Percentiles rank a stretch among this genome's conserved stretches.
phyloP scores from a whole-genome alignment of 2,113 vertebrate species.

The Aepyceros melampus region DNA sequence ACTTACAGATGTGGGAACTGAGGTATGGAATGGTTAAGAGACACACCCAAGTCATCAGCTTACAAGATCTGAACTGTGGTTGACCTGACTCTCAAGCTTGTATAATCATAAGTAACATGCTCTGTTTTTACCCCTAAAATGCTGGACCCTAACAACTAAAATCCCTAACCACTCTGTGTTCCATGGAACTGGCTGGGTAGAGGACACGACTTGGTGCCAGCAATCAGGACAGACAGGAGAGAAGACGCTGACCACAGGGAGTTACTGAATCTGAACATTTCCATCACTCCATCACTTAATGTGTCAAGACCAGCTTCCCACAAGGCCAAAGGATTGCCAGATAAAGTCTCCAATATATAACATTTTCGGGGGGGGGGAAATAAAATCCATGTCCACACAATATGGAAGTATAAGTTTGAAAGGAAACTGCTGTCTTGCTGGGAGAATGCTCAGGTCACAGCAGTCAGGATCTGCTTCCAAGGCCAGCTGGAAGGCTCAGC shows the following conservation, averaged over 20 bases:
- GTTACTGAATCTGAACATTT: not conserved
- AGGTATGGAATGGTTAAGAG: not conserved
- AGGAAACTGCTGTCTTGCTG: not conserved
- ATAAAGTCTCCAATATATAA: not conserved
- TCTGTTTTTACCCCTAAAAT: not conserved
- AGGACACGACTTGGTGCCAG: not conserved
- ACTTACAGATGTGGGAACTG: not conserved
- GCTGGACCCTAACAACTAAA: not conserved
- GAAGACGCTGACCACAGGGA: not conserved
- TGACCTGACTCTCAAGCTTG: not conserved
- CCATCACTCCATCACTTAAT: not conserved
- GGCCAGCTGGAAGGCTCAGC: not conserved
- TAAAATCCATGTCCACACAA: not conserved
- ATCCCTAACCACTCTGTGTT: not conserved
- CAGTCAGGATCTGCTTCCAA: not conserved
- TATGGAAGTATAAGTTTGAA: not conserved
- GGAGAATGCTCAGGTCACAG: not conserved
- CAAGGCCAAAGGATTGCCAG: not conserved
- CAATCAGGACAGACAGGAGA: not conserved
- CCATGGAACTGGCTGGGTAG: not conserved
- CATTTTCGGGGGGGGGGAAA: rapidly evolving
- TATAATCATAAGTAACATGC: not conserved
- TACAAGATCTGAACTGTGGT: not conserved
- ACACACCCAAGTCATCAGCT: not conserved
- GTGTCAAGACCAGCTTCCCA: not conserved